phyloP scores from a whole-genome alignment of 2,113 vertebrate genomes.

The Brienomyrus longianalis region DNA sequence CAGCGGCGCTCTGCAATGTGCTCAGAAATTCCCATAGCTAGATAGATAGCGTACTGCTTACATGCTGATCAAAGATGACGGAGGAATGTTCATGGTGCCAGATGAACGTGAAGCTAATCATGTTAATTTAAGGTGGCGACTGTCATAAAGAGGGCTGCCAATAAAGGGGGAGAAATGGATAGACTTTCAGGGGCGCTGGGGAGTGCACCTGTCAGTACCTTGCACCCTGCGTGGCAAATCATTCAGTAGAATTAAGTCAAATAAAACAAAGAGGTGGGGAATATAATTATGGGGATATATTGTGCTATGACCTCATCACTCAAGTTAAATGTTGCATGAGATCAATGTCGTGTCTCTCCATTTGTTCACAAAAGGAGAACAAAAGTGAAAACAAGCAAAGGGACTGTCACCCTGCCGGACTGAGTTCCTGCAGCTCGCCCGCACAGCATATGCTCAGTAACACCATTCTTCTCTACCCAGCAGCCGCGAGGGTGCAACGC shows the following conservation, averaged over 20 bases:
- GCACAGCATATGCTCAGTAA: not conserved
- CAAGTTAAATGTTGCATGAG: not conserved
- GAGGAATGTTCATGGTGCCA: not conserved
- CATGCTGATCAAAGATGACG: not conserved
- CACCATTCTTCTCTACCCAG: not conserved
- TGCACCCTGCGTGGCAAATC: not conserved
- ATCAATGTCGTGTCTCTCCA: not conserved
- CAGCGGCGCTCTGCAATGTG: not conserved
- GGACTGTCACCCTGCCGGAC: not conserved
- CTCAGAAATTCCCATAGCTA: not conserved
- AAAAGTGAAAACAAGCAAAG: not conserved
- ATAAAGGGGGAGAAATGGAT: not conserved
- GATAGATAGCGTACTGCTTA: not conserved
- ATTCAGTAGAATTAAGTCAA: not conserved
- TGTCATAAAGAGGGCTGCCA: not conserved
- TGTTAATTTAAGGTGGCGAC: not conserved
- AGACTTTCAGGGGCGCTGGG: not conserved
- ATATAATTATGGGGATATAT: not conserved
- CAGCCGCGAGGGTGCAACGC: not conserved
- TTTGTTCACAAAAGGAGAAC: not conserved
- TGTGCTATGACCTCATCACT: not conserved
- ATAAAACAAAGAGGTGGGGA: not conserved
- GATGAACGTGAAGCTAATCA: not conserved
- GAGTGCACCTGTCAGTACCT: not conserved
- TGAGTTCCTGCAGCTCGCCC: not conserved